Percentiles rank a stretch among this genome's conserved stretches.
Conservation (phyloP, 1,140 invertebrate genomes). For the Zophobas morio region DNA sequence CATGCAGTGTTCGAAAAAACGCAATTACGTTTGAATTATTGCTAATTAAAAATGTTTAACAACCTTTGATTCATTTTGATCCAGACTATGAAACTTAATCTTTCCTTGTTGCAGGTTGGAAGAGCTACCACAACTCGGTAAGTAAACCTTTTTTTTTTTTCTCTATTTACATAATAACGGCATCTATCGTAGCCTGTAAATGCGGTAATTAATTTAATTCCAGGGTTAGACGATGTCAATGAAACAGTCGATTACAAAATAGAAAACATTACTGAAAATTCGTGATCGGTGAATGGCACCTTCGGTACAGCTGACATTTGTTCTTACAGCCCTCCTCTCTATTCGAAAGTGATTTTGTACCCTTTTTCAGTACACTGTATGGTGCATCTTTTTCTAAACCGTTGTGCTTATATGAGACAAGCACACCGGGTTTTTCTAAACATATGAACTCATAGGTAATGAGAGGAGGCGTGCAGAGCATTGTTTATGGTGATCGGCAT, state of each 20-base stretch:
- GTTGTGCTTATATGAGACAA: background rate
- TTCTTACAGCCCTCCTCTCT: conserved; percentile 37
- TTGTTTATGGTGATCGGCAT: conserved; percentile 11
- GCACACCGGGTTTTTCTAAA: conserved; percentile 2
- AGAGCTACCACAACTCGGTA: conserved; percentile 14
- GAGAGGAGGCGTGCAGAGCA: conserved; percentile 30
- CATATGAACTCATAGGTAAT: conserved; percentile 5
- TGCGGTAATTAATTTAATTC: conserved; percentile 28
- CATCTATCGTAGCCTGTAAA: conserved; percentile 25
- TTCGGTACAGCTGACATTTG: conserved; percentile 40
- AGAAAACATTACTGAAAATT: conserved; percentile 46
- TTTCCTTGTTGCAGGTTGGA: conserved; percentile 19
- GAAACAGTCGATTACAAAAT: conserved; percentile 41
- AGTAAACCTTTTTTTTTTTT: conserved; percentile 17
- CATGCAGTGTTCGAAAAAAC: conserved; percentile 9
- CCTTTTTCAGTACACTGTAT: conserved; percentile 17
- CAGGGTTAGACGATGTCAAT: conserved; percentile 33
- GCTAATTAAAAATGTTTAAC: conserved; percentile 23
- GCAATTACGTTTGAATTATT: conserved; percentile 17
- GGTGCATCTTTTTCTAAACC: conserved; percentile 14
- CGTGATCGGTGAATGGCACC: conserved; percentile 48
- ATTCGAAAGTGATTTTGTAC: conserved; percentile 35
- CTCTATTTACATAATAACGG: conserved; percentile 36
- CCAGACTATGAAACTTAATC: background rate
- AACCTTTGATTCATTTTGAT: background rate